Evolutionary conservation across 2,888 invertebrate genomes (phyloP).

Genomic region (Griposia aprilina): DNA sequence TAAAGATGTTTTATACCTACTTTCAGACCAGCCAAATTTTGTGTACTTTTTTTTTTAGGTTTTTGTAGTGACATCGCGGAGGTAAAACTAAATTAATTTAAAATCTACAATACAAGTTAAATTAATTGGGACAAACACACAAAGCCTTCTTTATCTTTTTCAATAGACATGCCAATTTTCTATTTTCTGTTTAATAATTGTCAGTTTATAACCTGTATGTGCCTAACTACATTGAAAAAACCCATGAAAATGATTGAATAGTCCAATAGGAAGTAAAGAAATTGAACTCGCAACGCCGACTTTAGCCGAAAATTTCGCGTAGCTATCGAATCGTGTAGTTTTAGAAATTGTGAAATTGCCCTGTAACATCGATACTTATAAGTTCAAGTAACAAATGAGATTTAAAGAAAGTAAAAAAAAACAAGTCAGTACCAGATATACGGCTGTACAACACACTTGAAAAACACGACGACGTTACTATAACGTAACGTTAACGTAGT

Average conservation of each 20-base stretch:
- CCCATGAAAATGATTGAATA: background rate
- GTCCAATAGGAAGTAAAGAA: background rate
- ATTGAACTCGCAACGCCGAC: background rate
- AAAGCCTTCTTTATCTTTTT: background rate
- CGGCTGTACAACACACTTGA: background rate
- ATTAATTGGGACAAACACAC: background rate
- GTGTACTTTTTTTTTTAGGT: background rate
- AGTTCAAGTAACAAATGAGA: background rate
- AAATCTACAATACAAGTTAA: background rate
- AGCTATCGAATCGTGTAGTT: background rate
- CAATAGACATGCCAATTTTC: background rate
- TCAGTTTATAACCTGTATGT: background rate
- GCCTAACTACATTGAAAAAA: background rate
- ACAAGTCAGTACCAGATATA: background rate
- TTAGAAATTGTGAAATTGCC: background rate
- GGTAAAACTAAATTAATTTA: background rate
- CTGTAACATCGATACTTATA: background rate
- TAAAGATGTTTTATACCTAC: background rate
- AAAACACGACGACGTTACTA: background rate
- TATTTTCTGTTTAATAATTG: background rate
- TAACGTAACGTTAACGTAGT: background rate
- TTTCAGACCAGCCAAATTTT: background rate
- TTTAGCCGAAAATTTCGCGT: background rate
- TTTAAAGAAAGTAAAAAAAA: background rate
- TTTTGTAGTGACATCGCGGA: background rate